Percentiles rank a stretch among this genome's conserved stretches.
Evolutionary conservation across 1,140 invertebrate genomes (phyloP).

Genomic region (Drosophila sucinea): DNA sequence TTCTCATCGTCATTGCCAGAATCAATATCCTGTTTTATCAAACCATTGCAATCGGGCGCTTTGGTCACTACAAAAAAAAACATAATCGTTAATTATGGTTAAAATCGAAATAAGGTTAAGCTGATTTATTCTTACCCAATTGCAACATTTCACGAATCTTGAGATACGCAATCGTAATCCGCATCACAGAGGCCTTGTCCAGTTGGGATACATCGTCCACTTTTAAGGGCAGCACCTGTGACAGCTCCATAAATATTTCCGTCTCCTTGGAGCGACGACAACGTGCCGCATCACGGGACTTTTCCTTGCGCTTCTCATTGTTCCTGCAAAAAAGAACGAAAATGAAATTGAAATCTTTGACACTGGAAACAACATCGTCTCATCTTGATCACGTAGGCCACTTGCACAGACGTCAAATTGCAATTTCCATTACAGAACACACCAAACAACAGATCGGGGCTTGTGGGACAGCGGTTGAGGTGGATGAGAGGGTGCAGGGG

Average conservation of each 20-base stretch:
- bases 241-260: constrained; percentile 95
- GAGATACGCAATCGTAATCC: constrained; percentile 95
- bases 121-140: constrained; percentile 86
- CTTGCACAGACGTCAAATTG: constrained; percentile 11
- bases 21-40: constrained; percentile 42
- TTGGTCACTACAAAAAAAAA: constrained; percentile 46
- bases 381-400: constrained; percentile 63
- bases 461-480: not conserved
- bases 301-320: constrained; percentile 98
- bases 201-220: constrained; percentile 91
- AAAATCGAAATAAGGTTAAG: constrained; percentile 5
- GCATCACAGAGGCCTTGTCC: constrained; percentile 97
- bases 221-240: constrained; percentile 91
- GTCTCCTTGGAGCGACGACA: constrained; percentile 96
- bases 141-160: constrained; percentile 92
- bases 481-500: not conserved
- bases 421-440: constrained; percentile 31
- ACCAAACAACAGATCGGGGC: not conserved
- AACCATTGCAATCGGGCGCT: constrained; percentile 36
- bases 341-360: constrained; percentile 10
- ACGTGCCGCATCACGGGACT: constrained; percentile 96
- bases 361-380: constrained; percentile 1
- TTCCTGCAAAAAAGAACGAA: constrained; percentile 87
- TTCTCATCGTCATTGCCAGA: constrained; percentile 17
- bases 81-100: constrained; percentile 53